A percentile compares a stretch with the other conserved stretches of the same genome.
phyloP scores from a whole-genome alignment of 2,888 invertebrate species.

The Cosmopolites sordidus region DNA sequence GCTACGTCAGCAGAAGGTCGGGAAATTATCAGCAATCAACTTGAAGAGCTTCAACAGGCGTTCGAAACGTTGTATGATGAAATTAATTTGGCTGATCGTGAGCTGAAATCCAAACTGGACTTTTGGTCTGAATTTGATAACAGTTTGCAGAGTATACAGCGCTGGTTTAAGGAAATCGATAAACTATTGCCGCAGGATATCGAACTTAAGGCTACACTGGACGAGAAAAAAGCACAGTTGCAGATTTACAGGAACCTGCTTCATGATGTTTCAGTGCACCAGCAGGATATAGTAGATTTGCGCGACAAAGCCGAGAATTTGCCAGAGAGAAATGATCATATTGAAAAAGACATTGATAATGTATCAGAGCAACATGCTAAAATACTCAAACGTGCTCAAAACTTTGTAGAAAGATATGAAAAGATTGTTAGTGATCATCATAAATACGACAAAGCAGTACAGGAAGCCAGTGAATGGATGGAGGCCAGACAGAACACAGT shows the following conservation, averaged over 20 bases:
- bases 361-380: conserved; percentile 70
- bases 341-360: conserved; percentile 65
- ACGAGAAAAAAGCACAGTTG: conserved; percentile 86
- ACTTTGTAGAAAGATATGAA: conserved; percentile 80
- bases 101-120: conserved; percentile 76
- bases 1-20: conserved; percentile 84
- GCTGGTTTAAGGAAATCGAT: conserved; percentile 75
- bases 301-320: conserved; percentile 75
- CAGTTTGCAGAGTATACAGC: conserved; percentile 69
- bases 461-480: conserved; percentile 83
- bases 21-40: conserved; percentile 75
- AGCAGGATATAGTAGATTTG: conserved; percentile 78
- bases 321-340: conserved; percentile 72
- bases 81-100: conserved; percentile 71
- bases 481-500: conserved; percentile 80
- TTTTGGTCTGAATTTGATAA: conserved; percentile 90
- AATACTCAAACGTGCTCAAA: conserved; percentile 65
- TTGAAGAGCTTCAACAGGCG: conserved; percentile 78
- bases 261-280: conserved; percentile 79
- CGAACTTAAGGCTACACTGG: conserved; percentile 77
- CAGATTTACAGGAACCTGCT: conserved; percentile 77
- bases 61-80: conserved; percentile 78
- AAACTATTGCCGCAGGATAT: conserved; percentile 72
- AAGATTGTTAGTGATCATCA: conserved; percentile 85
- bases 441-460: conserved; percentile 79